Percentiles rank a stretch among this genome's conserved stretches.
Conservation (phyloP, 2,113 vertebrate species). For the Oreochromis spilurus region DNA sequence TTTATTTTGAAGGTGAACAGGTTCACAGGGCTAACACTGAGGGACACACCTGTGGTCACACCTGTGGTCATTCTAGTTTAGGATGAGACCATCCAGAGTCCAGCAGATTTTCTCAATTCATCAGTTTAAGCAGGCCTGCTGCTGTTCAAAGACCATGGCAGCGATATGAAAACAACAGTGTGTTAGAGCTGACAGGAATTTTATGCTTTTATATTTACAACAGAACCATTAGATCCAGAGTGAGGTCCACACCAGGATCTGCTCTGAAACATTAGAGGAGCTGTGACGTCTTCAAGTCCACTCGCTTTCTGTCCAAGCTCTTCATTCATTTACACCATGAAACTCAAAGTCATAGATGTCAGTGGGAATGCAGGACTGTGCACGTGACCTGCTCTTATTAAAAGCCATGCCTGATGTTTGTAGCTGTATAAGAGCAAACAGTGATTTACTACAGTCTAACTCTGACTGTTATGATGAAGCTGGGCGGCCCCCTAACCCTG, state of each 20-base stretch:
- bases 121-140: background rate
- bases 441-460: background rate
- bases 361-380: background rate
- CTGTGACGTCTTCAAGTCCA: background rate
- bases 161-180: background rate
- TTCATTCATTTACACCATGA: background rate
- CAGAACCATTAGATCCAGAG: background rate
- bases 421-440: background rate
- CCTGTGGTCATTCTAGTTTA: background rate
- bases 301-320: background rate
- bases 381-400: accelerated
- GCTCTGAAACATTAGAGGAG: background rate
- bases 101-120: background rate
- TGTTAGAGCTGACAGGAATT: background rate
- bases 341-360: accelerated
- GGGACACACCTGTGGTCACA: background rate
- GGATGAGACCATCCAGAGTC: background rate
- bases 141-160: background rate
- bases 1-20: background rate
- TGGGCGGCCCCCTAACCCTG: background rate
- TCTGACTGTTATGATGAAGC: background rate
- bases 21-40: background rate
- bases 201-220: background rate
- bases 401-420: background rate
- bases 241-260: background rate